A percentile compares a stretch with the other conserved stretches of the same genome.
These are phyloP conservation scores for Trachythela sp. DNA, from an alignment of 64 coral and sea anemone genomes.

Conservation along the genomic window DNA sequence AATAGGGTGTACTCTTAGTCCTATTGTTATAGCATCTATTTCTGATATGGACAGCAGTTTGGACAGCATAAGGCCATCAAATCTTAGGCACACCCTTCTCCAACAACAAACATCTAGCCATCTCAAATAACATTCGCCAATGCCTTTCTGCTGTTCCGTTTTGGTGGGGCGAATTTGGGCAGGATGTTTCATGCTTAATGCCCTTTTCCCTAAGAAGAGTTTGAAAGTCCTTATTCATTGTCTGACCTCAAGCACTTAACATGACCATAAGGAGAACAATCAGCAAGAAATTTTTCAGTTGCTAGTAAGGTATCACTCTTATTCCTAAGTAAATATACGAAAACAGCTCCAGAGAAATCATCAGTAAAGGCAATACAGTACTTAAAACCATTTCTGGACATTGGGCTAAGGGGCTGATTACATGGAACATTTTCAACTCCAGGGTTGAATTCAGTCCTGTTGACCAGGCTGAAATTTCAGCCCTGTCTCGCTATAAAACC, in stretches of 20 bases:
- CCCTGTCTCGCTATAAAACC: too few species aligned
- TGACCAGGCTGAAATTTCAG: not conserved
- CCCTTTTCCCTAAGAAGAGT: not conserved
- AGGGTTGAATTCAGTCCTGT: too few species aligned
- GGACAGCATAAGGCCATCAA: constrained; percentile 42
- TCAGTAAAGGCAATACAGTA: constrained; percentile 36
- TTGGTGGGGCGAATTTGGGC: constrained; percentile 36
- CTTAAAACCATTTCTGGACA: constrained; percentile 10
- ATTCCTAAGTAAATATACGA: not conserved
- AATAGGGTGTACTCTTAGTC: constrained; percentile 21
- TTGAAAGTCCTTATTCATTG: too few species aligned
- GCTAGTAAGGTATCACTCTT: not conserved
- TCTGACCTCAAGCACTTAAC: too few species aligned
- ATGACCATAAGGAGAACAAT: too few species aligned
- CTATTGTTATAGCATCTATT: constrained; percentile 48
- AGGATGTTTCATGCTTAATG: constrained; percentile 17
- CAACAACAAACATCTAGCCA: constrained; percentile 45
- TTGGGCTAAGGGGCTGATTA: constrained; percentile 1
- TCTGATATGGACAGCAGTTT: constrained; percentile 24
- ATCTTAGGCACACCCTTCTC: not conserved
- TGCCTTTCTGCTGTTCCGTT: constrained; percentile 47
- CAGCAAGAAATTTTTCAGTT: too few species aligned
- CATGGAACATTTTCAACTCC: too few species aligned
- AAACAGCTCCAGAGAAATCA: constrained; percentile 21
- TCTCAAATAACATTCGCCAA: too few species aligned